Evolutionary conservation across 2,113 vertebrate species (phyloP), one percentile per base, ranked within the genome.

Genomic region (Clarias gariepinus): DNA sequence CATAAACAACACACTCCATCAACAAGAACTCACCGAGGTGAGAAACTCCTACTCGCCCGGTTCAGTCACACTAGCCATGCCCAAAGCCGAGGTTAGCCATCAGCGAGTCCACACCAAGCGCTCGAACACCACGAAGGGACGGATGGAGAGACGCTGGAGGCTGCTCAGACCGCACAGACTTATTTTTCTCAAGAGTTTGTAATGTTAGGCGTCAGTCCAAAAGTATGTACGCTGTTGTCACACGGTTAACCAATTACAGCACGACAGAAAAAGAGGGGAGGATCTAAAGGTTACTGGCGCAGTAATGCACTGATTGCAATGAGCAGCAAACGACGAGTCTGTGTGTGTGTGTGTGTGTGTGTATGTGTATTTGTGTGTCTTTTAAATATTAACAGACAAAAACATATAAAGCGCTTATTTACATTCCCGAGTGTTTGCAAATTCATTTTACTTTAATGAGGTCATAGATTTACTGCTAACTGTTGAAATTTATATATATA

Each of bases 181-280:
- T 82, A 41, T 81, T 88, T 86, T 85, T 64, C 60, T 25, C 63
- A 55, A 61, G 77, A 81, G 33, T 84, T 88, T 78, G 47, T 25
- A 47, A 47, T 47, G 47, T 47, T 47, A 66, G 78, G 68, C 57
- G 78, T 76, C 87, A 86, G 85, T 47, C 82, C 53, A 90, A 82
- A 90, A 86, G 68, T 88, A 85, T 86, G 69, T 81, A 87, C 85
- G 89, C 87, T 90, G 87, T 86, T 74, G 53, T 30, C 47, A 82
- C 87, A 91, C 91, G 90, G 87, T 91, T 87, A 91, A 91, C 93
- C 91, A 93, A 94, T 92, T 89, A 90, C 71, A 90, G 85, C 79
- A 86, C 91, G 92, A 93, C 93, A 93, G 78, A 93, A 91, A 91
- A 90, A 89, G 91, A 80, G 87, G 87, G 87, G 93, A 93, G 92